A percentile compares a stretch with the other conserved stretches of the same genome.
These are phyloP conservation scores for Adelphocoris suturalis DNA, from an alignment of 2,888 invertebrate genomes.

Conservation along the genomic window DNA sequence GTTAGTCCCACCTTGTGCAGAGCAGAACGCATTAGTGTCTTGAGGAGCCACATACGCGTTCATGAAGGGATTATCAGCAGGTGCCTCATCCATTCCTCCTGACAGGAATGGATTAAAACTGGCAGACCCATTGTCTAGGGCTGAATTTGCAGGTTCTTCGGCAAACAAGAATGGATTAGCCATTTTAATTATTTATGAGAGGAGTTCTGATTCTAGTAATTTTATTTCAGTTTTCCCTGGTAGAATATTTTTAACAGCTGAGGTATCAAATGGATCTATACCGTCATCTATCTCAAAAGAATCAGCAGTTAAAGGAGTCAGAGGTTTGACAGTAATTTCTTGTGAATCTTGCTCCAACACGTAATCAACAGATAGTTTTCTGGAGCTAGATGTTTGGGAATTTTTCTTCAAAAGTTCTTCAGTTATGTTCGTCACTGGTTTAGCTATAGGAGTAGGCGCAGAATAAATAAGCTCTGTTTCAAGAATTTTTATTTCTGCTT, in stretches of 20 bases:
- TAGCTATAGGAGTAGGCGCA: slow-evolving; percentile 76
- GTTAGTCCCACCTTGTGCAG: slow-evolving; percentile 80
- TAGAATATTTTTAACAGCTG: slow-evolving; percentile 86
- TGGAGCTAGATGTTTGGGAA: slow-evolving; percentile 57
- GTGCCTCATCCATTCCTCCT: slow-evolving; percentile 75
- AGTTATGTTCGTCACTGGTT: slow-evolving; percentile 61
- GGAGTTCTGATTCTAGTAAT: slow-evolving; percentile 87
- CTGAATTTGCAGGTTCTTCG: slow-evolving; percentile 82
- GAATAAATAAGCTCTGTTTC: slow-evolving; percentile 86
- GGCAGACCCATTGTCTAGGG: slow-evolving; percentile 8
- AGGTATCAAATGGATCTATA: slow-evolving; percentile 91
- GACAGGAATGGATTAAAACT: slow-evolving; percentile 85
- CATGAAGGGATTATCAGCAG: slow-evolving; percentile 86
- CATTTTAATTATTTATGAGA: slow-evolving; percentile 80
- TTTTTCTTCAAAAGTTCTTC: slow-evolving; percentile 72
- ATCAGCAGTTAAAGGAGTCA: slow-evolving; percentile 77
- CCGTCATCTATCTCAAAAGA: slow-evolving; percentile 79
- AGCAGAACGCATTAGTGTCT: slow-evolving; percentile 50
- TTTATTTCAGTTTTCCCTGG: slow-evolving; percentile 89
- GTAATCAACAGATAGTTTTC: slow-evolving; percentile 68
- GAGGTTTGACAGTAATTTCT: slow-evolving; percentile 78
- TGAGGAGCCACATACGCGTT: slow-evolving; percentile 76
- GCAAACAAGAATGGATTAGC: slow-evolving; percentile 90
- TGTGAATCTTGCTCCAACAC: slow-evolving; percentile 75
- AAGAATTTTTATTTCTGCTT: slow-evolving; percentile 87